Evolutionary conservation across 2,113 vertebrate genomes (phyloP).

Genomic region (Naja naja): DNA sequence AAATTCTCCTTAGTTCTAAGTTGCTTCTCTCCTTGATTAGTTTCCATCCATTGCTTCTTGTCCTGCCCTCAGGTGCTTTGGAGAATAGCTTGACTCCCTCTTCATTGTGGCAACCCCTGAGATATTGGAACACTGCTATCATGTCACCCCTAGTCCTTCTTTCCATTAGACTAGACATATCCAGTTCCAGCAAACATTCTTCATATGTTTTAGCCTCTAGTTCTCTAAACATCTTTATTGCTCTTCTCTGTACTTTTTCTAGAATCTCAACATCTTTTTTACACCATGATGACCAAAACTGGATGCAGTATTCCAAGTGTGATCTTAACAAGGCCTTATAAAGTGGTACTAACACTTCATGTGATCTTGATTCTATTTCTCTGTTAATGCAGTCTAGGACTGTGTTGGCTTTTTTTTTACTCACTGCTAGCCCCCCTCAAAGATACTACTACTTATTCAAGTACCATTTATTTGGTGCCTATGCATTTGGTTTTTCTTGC

Average conservation of each 20-base stretch:
- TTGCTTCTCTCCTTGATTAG: too few relatives aligned
- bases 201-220: not conserved
- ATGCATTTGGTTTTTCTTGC: not conserved
- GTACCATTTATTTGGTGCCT: not conserved
- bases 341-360: not conserved
- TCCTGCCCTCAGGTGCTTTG: not conserved
- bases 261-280: not conserved
- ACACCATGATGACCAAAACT: not conserved
- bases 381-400: too few relatives aligned
- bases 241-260: not conserved
- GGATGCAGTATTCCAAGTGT: not conserved
- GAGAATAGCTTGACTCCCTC: too few relatives aligned
- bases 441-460: not conserved
- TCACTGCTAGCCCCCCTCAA: not conserved
- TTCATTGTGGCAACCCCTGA: not conserved
- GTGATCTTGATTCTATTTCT: too few relatives aligned
- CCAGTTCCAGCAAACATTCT: not conserved
- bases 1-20: too few relatives aligned
- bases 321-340: not conserved
- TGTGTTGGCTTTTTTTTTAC: too few relatives aligned
- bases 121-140: not conserved
- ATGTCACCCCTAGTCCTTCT: not conserved
- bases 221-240: not conserved
- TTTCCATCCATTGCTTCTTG: too few relatives aligned
- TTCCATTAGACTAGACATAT: not conserved